Conservation (phyloP, 2,113 vertebrate genomes). For the Megalops atlanticus region DNA sequence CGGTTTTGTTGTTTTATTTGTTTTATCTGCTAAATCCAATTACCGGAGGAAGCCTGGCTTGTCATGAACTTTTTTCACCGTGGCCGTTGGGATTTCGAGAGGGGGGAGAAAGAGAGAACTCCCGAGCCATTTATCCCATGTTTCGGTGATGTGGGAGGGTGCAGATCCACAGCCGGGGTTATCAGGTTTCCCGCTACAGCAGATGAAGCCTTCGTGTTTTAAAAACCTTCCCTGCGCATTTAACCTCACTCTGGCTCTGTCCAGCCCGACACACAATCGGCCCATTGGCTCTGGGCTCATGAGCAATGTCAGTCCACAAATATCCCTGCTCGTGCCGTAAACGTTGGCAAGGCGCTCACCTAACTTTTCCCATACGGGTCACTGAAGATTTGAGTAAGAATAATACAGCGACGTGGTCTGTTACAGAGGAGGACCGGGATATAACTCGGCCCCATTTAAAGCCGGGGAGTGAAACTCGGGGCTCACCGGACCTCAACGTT, state of each 20-base stretch:
- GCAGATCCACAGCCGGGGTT: too few relatives aligned
- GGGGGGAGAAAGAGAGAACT: too few relatives aligned
- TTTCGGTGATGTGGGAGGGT: too few relatives aligned
- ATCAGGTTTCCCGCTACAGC: neutral
- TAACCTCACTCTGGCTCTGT: neutral
- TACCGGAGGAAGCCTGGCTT: constrained; percentile 5
- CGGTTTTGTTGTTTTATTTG: neutral
- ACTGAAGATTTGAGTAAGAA: constrained; percentile 17
- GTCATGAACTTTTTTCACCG: neutral
- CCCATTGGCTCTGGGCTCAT: neutral
- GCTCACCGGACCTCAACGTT: neutral
- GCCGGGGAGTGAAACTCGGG: neutral
- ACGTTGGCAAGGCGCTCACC: neutral
- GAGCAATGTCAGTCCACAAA: neutral
- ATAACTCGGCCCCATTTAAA: neutral
- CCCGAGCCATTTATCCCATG: too few relatives aligned
- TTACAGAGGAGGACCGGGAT: neutral
- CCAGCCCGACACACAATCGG: neutral
- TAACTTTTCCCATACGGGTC: constrained; percentile 3
- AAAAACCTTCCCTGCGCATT: neutral
- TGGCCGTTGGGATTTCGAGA: neutral
- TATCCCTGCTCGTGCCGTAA: neutral
- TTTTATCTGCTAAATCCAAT: constrained; percentile 10
- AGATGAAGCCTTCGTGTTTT: neutral
- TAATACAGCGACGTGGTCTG: neutral